These are phyloP conservation scores for Cynodonichthys magdalenae DNA, from an alignment of 2,797 vertebrate species.

Conservation along the genomic window DNA sequence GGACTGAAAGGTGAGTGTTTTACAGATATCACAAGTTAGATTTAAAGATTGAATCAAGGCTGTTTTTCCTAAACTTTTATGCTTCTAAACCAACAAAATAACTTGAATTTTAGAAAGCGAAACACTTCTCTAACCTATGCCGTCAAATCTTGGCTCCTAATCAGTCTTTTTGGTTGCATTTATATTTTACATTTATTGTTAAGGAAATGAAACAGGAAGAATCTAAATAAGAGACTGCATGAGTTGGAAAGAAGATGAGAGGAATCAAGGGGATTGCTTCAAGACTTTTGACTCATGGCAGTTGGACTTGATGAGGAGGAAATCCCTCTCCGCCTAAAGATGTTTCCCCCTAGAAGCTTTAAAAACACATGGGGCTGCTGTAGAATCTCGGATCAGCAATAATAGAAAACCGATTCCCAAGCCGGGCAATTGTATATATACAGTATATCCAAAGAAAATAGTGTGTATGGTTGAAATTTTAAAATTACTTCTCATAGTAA, in stretches of 20 bases:
- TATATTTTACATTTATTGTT: slow-evolving; percentile 22
- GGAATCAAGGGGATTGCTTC: slow-evolving; percentile 51
- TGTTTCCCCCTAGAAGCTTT: slow-evolving; percentile 54
- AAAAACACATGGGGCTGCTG: slow-evolving; percentile 50
- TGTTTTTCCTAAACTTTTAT: no score
- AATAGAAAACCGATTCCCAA: slow-evolving; percentile 59
- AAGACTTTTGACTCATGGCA: slow-evolving; percentile 40
- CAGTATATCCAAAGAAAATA: slow-evolving; percentile 12
- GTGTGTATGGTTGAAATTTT: slow-evolving; percentile 14
- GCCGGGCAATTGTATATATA: slow-evolving; percentile 35
- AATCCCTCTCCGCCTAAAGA: slow-evolving; percentile 65
- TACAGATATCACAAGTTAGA: slow-evolving; percentile 5
- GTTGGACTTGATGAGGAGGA: slow-evolving; percentile 65
- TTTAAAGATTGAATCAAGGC: not conserved
- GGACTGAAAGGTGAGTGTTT: not conserved
- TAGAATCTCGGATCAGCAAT: slow-evolving; percentile 40
- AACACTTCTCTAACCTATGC: no score
- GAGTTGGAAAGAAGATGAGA: slow-evolving; percentile 28
- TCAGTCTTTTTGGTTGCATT: not conserved
- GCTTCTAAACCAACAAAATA: no score
- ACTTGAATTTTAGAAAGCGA: no score
- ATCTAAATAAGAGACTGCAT: slow-evolving; percentile 35
- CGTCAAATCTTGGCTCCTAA: not conserved
- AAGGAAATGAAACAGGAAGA: slow-evolving; percentile 25
- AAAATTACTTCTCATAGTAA: slow-evolving; percentile 22